phyloP scores from a whole-genome alignment of 2,113 vertebrate species.

The Phrynosoma blainvillii region DNA sequence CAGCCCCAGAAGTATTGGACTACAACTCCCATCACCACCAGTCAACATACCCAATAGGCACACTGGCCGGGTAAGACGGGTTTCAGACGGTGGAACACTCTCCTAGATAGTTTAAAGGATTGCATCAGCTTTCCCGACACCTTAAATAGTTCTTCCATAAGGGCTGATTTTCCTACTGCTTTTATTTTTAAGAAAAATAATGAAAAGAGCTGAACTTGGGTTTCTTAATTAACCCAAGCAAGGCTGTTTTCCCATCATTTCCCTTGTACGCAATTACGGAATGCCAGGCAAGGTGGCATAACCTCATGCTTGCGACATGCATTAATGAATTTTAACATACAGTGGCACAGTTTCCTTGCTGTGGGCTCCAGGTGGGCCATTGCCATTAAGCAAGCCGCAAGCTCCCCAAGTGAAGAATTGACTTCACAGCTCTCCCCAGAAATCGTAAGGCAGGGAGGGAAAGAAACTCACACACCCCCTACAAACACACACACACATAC shows the following conservation, averaged over 20 bases:
- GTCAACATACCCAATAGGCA: no score
- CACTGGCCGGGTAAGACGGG: no score
- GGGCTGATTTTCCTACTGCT: background rate
- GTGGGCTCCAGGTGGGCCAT: fast-evolving
- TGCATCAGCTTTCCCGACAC: background rate
- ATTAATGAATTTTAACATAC: fast-evolving
- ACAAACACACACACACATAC: no score
- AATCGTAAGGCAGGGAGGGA: background rate
- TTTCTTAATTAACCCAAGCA: background rate
- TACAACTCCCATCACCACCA: no score
- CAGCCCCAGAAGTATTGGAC: no score
- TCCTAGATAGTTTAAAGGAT: no score
- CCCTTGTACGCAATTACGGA: background rate
- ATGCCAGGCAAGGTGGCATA: background rate
- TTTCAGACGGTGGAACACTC: no score
- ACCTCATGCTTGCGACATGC: fast-evolving
- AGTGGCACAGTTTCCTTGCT: fast-evolving
- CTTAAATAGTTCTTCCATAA: fast-evolving
- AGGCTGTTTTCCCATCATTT: background rate
- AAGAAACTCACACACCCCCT: background rate
- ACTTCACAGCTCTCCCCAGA: background rate
- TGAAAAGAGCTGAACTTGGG: background rate
- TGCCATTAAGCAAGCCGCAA: background rate
- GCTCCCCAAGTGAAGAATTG: background rate
- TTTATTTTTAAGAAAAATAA: background rate